Evolutionary conservation across 1,140 invertebrate genomes (phyloP), one percentile per base, ranked within the genome.

Genomic region (Diploscapter pachys): DNA sequence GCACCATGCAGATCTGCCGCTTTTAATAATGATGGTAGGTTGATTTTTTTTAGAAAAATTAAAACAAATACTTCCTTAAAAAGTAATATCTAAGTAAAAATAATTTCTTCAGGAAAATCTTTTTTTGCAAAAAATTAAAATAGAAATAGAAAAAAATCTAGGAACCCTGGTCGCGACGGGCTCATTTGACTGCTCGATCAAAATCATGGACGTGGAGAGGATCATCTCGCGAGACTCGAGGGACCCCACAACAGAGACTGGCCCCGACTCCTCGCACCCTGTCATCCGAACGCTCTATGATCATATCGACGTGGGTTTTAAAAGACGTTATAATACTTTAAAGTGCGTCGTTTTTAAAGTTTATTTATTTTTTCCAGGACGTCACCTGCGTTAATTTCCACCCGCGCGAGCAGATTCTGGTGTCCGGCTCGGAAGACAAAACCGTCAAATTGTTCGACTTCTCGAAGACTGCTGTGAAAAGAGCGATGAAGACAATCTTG

Each of bases 201-300:
- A 92, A 91, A 96, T 99, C 86, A 87, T 98, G 59, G 95, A 98
- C 86, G 95, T 99, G 2, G 96, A 99, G 83, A 89, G 94, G 79
- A 99, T 99, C 94, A 88, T 99, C 79, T 94, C 94, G 0, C 87
- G 64, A 83, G 85, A 71, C 85, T 87, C 63, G 57, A 76, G 66
- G 59, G 64, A 55, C 56, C 71, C 56, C 57, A 77, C 61, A 78
- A 81, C 13, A 57, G 83, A 84, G 31, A 31, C 31, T 91, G 82
- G 91, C 91, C 79, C 90, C 90, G 11, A 86, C 79, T 80, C 86
- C 56, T 87, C 86, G 89, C 92, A 99, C 89, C 96, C 96, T 2
- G 96, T 99, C 53, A 98, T 99, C 78, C 89, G 96, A 73, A 99
- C 96, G 4, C 87, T 99, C n/a, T 99, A 98, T 85, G 96, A 98